Evolutionary conservation across 1,140 invertebrate species (phyloP), one percentile per base, ranked within the genome.

Genomic region (Zaprionus taronus): DNA sequence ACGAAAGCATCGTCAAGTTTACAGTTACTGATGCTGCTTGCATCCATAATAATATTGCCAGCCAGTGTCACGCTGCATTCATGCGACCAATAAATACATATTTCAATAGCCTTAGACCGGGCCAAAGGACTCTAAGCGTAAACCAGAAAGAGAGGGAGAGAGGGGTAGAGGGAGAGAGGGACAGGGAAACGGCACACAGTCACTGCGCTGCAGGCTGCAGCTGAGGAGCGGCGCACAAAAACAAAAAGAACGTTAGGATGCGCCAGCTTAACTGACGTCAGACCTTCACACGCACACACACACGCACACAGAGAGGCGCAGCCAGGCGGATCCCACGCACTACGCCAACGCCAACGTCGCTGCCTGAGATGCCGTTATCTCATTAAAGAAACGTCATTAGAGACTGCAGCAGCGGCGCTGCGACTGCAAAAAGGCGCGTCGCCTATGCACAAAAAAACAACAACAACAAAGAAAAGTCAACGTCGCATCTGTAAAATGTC

Each of bases 1-100:
- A 85, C 82, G 82, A 90, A 90, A 53, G 65, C 38, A 38, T 85
- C 85, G 85, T 82, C 66, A 41, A 85, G 76, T 76, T 67, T 17
- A 47, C 6, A 47, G 1, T 47, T 17, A 17, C n/a, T 17, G 41
- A 47, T 47, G n/a, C 41, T 47, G 41, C 41, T n/a, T 47, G 41
- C 41, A 47, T 47, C 41, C 41, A 47, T 47, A 47, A 47, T 47
- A 47, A 47, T 47, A 47, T 17, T 47, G 41, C 7, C 41, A 47
- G 41, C 41, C 41, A 47, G 41, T 47, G 41, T 47, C 41, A 47
- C 41, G 41, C 41, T 47, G 41, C 41, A 47, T 47, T 47, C 41
- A 47, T 47, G 41, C n/a, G 41, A 47, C 41, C 41, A 47, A 17
- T 47, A 17, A 47, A 47, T 47, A 17, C 41, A 47, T 47, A 47